Conservation (phyloP, 2,113 vertebrate genomes). For the Nothoprocta pentlandii region DNA sequence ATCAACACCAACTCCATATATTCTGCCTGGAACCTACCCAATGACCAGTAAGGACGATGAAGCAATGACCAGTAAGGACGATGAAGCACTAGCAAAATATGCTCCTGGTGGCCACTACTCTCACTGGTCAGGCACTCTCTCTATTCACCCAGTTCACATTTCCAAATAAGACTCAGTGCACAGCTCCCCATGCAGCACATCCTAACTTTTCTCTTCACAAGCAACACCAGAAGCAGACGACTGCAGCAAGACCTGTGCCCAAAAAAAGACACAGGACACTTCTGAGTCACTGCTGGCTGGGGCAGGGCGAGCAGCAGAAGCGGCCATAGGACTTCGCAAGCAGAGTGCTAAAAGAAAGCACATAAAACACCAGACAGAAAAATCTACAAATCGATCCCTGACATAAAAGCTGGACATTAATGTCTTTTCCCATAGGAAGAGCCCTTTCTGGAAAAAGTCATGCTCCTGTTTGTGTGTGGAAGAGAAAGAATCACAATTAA, state of each 20-base stretch:
- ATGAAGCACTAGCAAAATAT: constrained; percentile 18
- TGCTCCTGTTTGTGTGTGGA: background rate
- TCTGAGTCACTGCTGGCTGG: constrained; percentile 53
- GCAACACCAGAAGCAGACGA: constrained; percentile 40
- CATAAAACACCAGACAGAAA: background rate
- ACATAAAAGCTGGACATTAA: background rate
- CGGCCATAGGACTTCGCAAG: constrained; percentile 1
- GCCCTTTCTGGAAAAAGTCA: background rate
- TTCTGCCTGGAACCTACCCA: background rate
- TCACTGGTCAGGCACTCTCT: background rate
- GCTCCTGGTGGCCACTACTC: background rate
- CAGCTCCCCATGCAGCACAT: background rate
- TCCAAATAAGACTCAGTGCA: constrained; percentile 51
- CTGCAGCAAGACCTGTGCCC: constrained; percentile 47
- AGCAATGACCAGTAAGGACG: background rate
- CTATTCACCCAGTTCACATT: background rate
- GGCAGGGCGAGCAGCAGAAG: constrained; percentile 13
- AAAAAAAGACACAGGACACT: constrained; percentile 45
- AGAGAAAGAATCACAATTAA: constrained; percentile 3
- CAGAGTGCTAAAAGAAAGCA: constrained; percentile 21
- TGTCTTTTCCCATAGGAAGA: background rate
- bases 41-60: background rate
- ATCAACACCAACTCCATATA: background rate
- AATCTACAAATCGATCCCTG: background rate
- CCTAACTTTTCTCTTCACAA: background rate